A percentile compares a stretch with the other conserved stretches of the same genome.
Evolutionary conservation across 2,888 invertebrate species (phyloP).

Genomic region (Allophyes oxyacanthae): DNA sequence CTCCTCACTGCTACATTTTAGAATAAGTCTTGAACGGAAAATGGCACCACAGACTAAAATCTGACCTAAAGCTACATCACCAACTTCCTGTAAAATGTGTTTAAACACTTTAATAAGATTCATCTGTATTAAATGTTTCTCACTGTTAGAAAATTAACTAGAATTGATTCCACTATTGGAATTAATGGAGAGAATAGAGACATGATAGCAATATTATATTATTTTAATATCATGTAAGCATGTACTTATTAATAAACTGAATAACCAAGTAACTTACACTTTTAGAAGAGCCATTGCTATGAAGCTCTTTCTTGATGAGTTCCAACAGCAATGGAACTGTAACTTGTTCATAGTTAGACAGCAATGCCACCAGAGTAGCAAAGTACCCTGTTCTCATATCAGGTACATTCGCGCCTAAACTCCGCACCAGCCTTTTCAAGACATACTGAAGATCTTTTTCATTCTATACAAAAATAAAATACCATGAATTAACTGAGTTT

Average conservation of each 20-base stretch:
- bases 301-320: conserved; percentile 91
- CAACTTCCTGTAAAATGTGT: conserved; percentile 90
- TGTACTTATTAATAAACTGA: too few species aligned
- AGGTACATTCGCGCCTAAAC: conserved; percentile 91
- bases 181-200: too few species aligned
- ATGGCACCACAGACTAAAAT: conserved; percentile 92
- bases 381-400: conserved; percentile 92
- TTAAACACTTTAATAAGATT: too few species aligned
- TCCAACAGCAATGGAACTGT: conserved; percentile 88
- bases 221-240: too few species aligned
- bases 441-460: conserved; percentile 91
- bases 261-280: conserved; percentile 87
- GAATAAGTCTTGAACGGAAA: conserved; percentile 90
- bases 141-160: too few species aligned
- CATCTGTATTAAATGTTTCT: too few species aligned
- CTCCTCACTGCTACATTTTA: conserved; percentile 84
- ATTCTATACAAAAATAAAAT: conserved; percentile 77
- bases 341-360: conserved; percentile 85
- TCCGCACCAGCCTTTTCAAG: conserved; percentile 91
- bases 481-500: conserved; percentile 15
- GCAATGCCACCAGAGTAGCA: conserved; percentile 90
- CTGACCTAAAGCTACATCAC: conserved; percentile 92
- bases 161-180: too few species aligned
- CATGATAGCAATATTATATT: too few species aligned
- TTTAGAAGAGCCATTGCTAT: conserved; percentile 90